phyloP scores from a whole-genome alignment of 2,888 invertebrate species.

The Pheosia gnoma region DNA sequence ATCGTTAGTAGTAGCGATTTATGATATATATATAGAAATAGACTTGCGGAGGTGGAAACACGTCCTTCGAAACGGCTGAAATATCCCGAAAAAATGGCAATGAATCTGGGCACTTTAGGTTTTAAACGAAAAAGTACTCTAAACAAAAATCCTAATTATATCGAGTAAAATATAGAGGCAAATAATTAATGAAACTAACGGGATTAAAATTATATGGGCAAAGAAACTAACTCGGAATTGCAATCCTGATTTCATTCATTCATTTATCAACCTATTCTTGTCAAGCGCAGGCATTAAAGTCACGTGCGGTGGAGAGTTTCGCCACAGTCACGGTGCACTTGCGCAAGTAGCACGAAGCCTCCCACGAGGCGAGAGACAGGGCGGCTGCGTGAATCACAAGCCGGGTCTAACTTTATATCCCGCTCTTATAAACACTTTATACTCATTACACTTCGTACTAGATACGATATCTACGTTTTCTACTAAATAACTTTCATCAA shows the following conservation, averaged over 20 bases:
- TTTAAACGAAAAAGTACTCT: constrained; percentile 24
- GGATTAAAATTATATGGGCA: no score
- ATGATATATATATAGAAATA: constrained; percentile 30
- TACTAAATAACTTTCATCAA: no score
- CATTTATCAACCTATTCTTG: neutral
- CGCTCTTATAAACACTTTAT: constrained; percentile 4
- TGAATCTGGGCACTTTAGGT: constrained; percentile 37
- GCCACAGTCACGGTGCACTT: constrained; percentile 24
- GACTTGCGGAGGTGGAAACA: constrained; percentile 44
- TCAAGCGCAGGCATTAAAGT: constrained; percentile 5
- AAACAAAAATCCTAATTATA: neutral
- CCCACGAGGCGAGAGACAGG: constrained; percentile 51
- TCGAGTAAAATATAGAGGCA: no score
- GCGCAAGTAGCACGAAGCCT: constrained; percentile 42
- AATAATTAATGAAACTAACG: no score
- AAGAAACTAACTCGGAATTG: no score
- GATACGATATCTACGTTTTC: no score
- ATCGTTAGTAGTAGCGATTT: constrained; percentile 39
- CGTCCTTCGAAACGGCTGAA: constrained; percentile 28
- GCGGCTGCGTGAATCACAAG: constrained; percentile 41
- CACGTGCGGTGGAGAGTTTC: constrained; percentile 23
- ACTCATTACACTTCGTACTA: no score
- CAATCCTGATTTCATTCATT: no score
- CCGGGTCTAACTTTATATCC: constrained; percentile 21
- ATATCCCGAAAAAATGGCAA: constrained; percentile 28